A percentile compares a stretch with the other conserved stretches of the same genome.
Evolutionary conservation across 2,888 invertebrate species (phyloP).

Genomic region (Campoplex capitator): DNA sequence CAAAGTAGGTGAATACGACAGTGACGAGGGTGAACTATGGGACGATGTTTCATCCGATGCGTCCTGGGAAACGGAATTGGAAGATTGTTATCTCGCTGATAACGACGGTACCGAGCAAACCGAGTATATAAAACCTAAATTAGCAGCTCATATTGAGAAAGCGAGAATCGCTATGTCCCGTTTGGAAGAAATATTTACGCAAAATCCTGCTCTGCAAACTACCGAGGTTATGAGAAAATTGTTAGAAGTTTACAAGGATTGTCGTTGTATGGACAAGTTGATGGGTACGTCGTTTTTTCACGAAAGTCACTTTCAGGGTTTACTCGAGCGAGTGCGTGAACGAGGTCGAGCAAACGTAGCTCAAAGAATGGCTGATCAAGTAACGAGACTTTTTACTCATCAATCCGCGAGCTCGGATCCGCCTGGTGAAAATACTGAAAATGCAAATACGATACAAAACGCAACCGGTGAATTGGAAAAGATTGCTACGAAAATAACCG

Average conservation of each 20-base stretch:
- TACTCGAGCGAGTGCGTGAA: slow-evolving; percentile 91
- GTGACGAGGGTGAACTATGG: slow-evolving; percentile 91
- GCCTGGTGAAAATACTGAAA: slow-evolving; percentile 69
- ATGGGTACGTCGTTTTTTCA: slow-evolving; percentile 95
- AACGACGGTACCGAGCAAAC: slow-evolving; percentile 83
- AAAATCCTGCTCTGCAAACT: slow-evolving; percentile 91
- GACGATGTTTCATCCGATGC: slow-evolving; percentile 90
- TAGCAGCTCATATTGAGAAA: slow-evolving; percentile 92
- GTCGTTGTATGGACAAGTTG: slow-evolving; percentile 93
- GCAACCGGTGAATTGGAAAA: slow-evolving; percentile 70
- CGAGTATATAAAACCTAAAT: slow-evolving; percentile 85
- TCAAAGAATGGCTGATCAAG: slow-evolving; percentile 91
- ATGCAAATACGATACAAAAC: slow-evolving; percentile 70
- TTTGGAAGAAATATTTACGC: slow-evolving; percentile 92
- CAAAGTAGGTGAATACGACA: slow-evolving; percentile 91
- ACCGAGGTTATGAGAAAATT: slow-evolving; percentile 92
- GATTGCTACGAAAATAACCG: slow-evolving; percentile 69
- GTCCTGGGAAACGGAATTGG: slow-evolving; percentile 94
- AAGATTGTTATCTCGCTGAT: slow-evolving; percentile 87
- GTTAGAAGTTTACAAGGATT: slow-evolving; percentile 93
- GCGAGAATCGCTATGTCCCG: slow-evolving; percentile 91
- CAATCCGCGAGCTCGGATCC: slow-evolving; percentile 77
- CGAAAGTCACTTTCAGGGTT: slow-evolving; percentile 91
- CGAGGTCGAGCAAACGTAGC: slow-evolving; percentile 89
- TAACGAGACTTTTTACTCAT: slow-evolving; percentile 84